Percentiles rank a stretch among this genome's conserved stretches.
These are phyloP conservation scores for Vidua macroura DNA, from an alignment of 2,113 vertebrate species.

Conservation along the genomic window DNA sequence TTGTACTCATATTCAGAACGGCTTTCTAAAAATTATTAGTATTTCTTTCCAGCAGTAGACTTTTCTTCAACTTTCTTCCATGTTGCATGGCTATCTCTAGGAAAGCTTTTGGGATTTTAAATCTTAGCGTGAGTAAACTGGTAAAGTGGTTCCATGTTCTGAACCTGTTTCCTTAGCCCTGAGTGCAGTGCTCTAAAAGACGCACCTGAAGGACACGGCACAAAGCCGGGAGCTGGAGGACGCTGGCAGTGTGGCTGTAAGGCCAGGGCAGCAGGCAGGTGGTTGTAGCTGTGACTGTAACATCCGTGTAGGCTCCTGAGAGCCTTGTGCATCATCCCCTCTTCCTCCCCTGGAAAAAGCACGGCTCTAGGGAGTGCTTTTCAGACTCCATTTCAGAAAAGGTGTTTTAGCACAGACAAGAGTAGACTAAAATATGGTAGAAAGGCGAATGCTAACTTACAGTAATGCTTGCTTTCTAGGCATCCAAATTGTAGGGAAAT, in stretches of 20 bases:
- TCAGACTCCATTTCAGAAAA: not conserved
- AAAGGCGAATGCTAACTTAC: not conserved
- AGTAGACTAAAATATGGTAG: not conserved
- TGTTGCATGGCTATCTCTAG: not conserved
- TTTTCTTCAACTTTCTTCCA: not conserved
- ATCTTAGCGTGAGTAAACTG: not conserved
- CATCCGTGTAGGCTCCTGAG: fast-evolving
- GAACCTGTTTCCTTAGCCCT: not conserved
- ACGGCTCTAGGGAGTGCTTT: fast-evolving
- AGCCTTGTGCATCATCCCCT: not conserved
- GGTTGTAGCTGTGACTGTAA: fast-evolving
- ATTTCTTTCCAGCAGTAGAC: not conserved
- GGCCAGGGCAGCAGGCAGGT: not conserved
- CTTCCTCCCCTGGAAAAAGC: not conserved
- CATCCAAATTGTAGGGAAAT: not conserved
- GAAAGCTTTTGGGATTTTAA: not conserved
- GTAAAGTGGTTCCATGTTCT: not conserved
- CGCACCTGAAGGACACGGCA: fast-evolving
- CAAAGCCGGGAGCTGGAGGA: not conserved
- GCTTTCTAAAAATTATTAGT: not conserved
- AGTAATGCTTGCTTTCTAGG: not conserved
- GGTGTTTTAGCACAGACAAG: not conserved
- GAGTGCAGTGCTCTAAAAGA: not conserved
- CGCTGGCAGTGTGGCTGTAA: fast-evolving
- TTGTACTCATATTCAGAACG: not conserved